Conservation (phyloP, 2,113 vertebrate species). For the Struthidea cinerea region DNA sequence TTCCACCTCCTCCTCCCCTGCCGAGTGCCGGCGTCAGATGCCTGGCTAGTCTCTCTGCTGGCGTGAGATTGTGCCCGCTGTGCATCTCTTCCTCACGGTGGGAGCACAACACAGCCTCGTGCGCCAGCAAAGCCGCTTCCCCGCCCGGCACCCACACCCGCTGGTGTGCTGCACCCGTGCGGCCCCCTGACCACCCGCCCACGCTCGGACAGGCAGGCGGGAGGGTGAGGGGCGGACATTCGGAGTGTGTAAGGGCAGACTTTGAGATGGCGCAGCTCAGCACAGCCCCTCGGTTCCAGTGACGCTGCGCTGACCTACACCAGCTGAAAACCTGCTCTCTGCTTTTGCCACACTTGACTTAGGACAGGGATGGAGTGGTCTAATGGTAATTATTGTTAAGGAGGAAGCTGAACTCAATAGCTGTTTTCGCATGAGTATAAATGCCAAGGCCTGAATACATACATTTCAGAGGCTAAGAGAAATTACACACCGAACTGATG, state of each 20-base stretch:
- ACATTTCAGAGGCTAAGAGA: neutral
- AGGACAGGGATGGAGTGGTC: neutral
- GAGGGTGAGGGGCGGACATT: accelerated
- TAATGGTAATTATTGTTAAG: neutral
- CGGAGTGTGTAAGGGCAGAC: accelerated
- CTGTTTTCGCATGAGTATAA: neutral
- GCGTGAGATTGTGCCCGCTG: accelerated
- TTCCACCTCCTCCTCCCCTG: neutral
- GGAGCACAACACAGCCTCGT: neutral
- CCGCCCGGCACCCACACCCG: neutral
- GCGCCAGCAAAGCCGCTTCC: accelerated
- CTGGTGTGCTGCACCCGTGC: accelerated
- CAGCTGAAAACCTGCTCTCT: neutral
- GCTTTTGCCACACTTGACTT: neutral
- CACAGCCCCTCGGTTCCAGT: neutral
- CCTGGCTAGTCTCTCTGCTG: neutral
- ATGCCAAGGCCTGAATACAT: neutral
- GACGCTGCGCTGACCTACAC: neutral
- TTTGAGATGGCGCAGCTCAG: neutral
- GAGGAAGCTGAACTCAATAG: neutral
- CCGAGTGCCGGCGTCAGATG: accelerated
- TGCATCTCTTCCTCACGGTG: accelerated
- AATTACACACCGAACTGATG: neutral
- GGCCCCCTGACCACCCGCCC: accelerated
- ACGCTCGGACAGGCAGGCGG: accelerated